Evolutionary conservation across 1,140 invertebrate species (phyloP), one percentile per base, ranked within the genome.

Genomic region (Zaprionus africanus): DNA sequence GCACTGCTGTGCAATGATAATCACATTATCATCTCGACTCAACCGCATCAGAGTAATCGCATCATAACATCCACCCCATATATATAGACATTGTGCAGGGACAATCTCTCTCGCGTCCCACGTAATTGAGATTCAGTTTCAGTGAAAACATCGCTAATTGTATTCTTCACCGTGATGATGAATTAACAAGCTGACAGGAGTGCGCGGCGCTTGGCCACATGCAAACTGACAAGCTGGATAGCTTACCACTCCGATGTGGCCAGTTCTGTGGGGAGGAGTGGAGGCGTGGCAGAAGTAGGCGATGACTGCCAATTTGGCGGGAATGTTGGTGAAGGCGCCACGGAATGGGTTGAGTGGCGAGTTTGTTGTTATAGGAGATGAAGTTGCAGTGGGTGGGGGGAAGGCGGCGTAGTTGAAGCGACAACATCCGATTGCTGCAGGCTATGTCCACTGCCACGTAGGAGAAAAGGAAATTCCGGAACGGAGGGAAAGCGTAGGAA

Each of bases 141-240:
- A 46, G 17, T 36, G 38, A 64, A 49, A 64, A 38, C 24, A 41
- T 26, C 24, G 65, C 65, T 75, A 75, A 70, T 75, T 75, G 60
- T 67, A 49, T 57, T 19, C 58, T 49, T 31, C 31, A 57, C 31
- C 17, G 12, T n/a, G 67, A 58, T n/a, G 67, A 58, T 69, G 66
- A 58, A 62, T 63, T 61, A 36, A 69, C 72, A 70, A 54, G 56
- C n/a, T 51, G 41, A 63, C 61, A 38, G 59, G 11, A 26, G 36
- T 66, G 46, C 28, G 56, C 65, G 38, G 36, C 46, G 12, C 46
- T 67, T 26, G 51, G 24, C 59, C 63, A 62, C 28, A 70, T 58
- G 83, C 69, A 78, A 78, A 72, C 76, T 79, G 79, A 64, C 74
- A 81, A 76, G 71, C 86, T 76, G 79, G 76, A 62, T 79, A 77